Conservation (phyloP, 2,113 vertebrate species). For the Colossoma macropomum region DNA sequence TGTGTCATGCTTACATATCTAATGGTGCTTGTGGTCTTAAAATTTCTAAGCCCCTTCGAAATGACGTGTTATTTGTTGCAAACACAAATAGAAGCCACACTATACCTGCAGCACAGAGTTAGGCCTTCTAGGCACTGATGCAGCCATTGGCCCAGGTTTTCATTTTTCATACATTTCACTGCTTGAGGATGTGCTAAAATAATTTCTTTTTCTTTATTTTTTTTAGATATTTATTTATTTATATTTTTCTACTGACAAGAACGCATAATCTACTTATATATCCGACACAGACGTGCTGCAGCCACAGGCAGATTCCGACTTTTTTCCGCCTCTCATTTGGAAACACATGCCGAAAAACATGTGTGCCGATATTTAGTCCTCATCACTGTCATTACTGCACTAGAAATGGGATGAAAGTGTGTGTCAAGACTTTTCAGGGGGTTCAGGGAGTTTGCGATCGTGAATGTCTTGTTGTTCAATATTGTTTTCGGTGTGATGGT, state of each 20-base stretch:
- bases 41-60: slow-evolving; percentile 31
- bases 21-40: slow-evolving; percentile 53
- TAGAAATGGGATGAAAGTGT: background rate
- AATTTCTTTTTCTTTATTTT: slow-evolving; percentile 43
- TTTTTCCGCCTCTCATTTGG: background rate
- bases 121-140: slow-evolving; percentile 40
- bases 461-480: slow-evolving; percentile 52
- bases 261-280: background rate
- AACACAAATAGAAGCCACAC: background rate
- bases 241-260: slow-evolving; percentile 12
- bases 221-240: slow-evolving; percentile 57
- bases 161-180: background rate
- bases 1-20: slow-evolving; percentile 57
- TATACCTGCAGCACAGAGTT: slow-evolving; percentile 40
- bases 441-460: slow-evolving; percentile 31
- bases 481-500: slow-evolving; percentile 45
- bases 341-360: background rate
- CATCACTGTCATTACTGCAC: background rate
- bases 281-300: background rate
- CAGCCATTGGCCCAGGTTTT: slow-evolving; percentile 8
- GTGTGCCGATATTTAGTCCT: background rate
- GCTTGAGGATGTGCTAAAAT: slow-evolving; percentile 48
- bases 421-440: background rate
- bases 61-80: slow-evolving; percentile 22
- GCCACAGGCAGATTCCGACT: background rate